Evolutionary conservation across 2,113 vertebrate genomes (phyloP), one percentile per base, ranked within the genome.

Genomic region (Cochlearius cochlearius): DNA sequence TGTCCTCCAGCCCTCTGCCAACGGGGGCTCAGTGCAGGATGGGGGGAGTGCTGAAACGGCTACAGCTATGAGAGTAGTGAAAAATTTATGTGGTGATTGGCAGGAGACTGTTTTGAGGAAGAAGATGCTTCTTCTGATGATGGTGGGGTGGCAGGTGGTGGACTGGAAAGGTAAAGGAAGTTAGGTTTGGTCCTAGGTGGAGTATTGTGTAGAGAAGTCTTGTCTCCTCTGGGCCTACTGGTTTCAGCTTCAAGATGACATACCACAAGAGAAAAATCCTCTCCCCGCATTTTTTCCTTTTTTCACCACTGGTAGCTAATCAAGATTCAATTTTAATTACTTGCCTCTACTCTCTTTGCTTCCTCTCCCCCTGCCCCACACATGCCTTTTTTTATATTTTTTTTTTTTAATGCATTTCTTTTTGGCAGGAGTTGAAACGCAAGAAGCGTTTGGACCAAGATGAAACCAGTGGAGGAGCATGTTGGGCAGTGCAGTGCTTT

Each of bases 371-470:
- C 74, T 94, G 82, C 95, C 90, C 86, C 71, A 73, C 95, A 92
- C 90, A 94, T 55, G 73, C 91, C 58, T 96, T 75, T 94, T 85
- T 71, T 27, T 45, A 32, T 47, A 47, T 47, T 11, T 52, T 18
- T 75, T 81, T 86, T 96, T 96, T 81, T 94, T 27, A 15, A 59
- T 94, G 78, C 60, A 52, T 92, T 77, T 90, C 34, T 80, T 88
- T 96, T 97, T 98, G 98, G 98, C 98, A 98, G 94, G 94, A 97
- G 98, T 98, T 98, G 94, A 98, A 98, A 98, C 95, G 0, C 96
- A 96, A 91, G 80, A 97, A 96, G 84, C 36, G 2, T 96, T 98
- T 98, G 98, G 98, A 98, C 96, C 77, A 94, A 98, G 98, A 98
- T 98, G 96, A 98, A 98, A 98, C 97, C 93, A 75, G 93, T 94